Base-by-base conservation (phyloP, 2,888 invertebrate genomes). In the Trichopoda pennipes region DNA sequence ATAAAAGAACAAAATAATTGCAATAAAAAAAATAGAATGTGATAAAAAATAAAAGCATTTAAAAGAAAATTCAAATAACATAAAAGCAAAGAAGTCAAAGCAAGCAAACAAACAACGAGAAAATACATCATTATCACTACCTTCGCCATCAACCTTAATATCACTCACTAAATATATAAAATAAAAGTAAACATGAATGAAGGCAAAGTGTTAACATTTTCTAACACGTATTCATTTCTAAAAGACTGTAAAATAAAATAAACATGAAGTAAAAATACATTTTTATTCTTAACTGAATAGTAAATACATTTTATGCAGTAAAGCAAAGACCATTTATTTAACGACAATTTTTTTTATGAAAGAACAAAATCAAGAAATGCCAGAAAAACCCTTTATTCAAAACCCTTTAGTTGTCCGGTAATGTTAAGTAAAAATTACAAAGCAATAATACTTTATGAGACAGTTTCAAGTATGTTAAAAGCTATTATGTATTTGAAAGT, bases 201-300 rank as follows among this genome's bases (percentile, higher is more conserved):
- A 28, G 56, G 55, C 61, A 77, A 68, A 63, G 69, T 60, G 69
- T 66, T 66, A 78, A 78, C 64, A 60, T 74, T 64, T 77, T 55
- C 21, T 64, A 58, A 58, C 19, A 51, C 60, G 17, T 32, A 44
- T 44, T 58, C 32, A 51, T 61, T 56, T 60, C 35, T 66, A 53
- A 66, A 61, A 75, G 35, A 74, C 19, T 64, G 56, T 21, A 60
- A 23, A 17, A 68, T 53, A 58, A 53, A 75, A 51, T 42, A 60
- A 76, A 70, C 53, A 66, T 38, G 47, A 72, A 60, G 17, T 58
- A 38, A 69, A 64, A 69, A 66, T 28, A 81, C 44, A 73, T 53
- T 72, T 68, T 73, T 35, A 77, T 63, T 77, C 68, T 69, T 73
- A 72, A 58, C 81, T 75, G 56, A 61, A 74, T 63, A 58, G 19